phyloP scores from a whole-genome alignment of 53 echinoderm and acorn worm genomes.

The Astropecten irregularis region DNA sequence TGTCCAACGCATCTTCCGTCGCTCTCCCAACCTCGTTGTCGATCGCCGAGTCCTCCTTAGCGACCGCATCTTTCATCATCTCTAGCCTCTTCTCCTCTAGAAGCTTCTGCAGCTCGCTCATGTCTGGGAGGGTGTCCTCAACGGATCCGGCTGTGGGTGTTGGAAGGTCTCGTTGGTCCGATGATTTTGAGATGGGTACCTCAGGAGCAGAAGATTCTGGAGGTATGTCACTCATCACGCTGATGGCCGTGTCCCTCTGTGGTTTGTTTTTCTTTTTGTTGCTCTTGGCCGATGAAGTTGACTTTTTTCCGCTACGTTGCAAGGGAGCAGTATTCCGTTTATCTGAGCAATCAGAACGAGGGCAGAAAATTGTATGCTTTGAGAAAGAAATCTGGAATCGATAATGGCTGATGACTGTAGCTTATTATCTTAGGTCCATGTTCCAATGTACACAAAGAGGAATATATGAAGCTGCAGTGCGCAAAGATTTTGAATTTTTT shows the following conservation, averaged over 20 bases:
- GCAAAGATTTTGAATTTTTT: no score
- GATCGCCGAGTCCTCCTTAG: not conserved
- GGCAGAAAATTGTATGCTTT: no score
- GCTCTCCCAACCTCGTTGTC: not conserved
- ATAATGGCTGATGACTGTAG: no score
- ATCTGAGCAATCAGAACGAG: conserved; percentile 46
- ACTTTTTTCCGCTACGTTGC: conserved; percentile 13
- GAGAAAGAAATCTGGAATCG: no score
- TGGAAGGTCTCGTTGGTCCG: no score
- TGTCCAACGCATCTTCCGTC: not conserved
- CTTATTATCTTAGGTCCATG: no score
- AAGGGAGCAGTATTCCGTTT: conserved; percentile 42
- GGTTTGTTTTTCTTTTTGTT: conserved; percentile 48
- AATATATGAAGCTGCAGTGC: no score
- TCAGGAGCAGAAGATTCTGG: conserved; percentile 1
- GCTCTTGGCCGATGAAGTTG: not conserved
- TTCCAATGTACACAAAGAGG: no score
- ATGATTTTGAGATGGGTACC: no score
- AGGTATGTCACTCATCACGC: not conserved
- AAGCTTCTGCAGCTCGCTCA: conserved; percentile 22
- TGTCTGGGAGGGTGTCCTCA: not conserved
- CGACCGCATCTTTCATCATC: not conserved
- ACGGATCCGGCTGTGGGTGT: not conserved
- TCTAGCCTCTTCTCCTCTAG: conserved; percentile 61
- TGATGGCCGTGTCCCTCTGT: not conserved